phyloP scores from a whole-genome alignment of 2,888 invertebrate genomes.

The Drosophila buzzatii region DNA sequence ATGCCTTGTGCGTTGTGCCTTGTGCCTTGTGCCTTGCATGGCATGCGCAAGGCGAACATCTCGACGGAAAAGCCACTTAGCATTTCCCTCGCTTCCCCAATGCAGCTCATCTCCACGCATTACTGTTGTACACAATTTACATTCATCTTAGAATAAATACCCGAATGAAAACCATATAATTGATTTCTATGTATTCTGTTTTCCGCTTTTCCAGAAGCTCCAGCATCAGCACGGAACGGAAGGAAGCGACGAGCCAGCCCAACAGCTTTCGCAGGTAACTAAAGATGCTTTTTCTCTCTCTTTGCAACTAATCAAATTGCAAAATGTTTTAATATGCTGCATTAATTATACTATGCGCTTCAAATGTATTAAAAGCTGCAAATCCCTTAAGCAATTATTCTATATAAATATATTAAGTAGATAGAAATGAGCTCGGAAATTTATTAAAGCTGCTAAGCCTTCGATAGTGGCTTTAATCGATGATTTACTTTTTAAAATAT shows the following conservation, averaged over 20 bases:
- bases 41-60: constrained; percentile 53
- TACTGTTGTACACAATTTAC: constrained; percentile 32
- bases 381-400: not conserved
- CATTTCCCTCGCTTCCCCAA: constrained; percentile 30
- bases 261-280: constrained; percentile 12
- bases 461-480: too few relatives aligned
- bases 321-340: not conserved
- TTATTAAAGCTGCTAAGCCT: too few relatives aligned
- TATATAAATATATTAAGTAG: not conserved
- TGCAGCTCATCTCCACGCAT: constrained; percentile 14
- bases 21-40: constrained; percentile 41
- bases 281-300: not conserved
- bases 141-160: constrained; percentile 49
- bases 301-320: not conserved
- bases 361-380: not conserved
- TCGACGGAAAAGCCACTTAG: constrained; percentile 59
- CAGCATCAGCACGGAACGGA: not conserved
- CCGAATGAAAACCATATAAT: constrained; percentile 48
- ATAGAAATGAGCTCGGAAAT: too few relatives aligned
- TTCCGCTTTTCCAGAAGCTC: constrained; percentile 9
- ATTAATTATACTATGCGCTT: not conserved
- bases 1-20: constrained; percentile 45
- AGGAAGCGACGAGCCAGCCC: not conserved
- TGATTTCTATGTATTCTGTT: constrained; percentile 47
- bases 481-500: too few relatives aligned